Conservation (phyloP, 2,113 vertebrate species). For the Cephalopterus ornatus region DNA sequence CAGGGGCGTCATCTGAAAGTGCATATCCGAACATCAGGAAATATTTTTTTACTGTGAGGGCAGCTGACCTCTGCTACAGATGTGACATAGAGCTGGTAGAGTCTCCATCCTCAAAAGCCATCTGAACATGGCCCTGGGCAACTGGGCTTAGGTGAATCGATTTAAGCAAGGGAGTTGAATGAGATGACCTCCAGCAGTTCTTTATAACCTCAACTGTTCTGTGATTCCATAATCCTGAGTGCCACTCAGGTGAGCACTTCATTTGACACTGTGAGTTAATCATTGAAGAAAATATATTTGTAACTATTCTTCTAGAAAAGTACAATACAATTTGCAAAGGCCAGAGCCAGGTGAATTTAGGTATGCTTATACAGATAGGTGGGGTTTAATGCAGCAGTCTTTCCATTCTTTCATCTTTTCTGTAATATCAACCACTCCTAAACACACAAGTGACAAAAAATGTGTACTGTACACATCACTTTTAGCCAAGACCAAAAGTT, state of each 20-base stretch:
- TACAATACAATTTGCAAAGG: background rate
- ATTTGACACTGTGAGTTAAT: background rate
- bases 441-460: background rate
- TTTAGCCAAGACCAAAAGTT: background rate
- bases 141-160: background rate
- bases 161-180: background rate
- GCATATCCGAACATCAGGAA: background rate
- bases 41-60: background rate
- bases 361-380: background rate
- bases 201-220: background rate
- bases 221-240: background rate
- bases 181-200: background rate
- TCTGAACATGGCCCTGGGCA: background rate
- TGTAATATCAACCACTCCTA: background rate
- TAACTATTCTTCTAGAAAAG: background rate
- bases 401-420: background rate
- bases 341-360: background rate
- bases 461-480: background rate
- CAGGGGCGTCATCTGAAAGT: background rate
- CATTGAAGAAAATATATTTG: background rate
- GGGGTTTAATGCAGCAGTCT: background rate
- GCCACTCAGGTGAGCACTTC: background rate
- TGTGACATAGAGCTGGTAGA: background rate
- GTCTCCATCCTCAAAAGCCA: background rate
- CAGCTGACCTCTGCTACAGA: background rate